Evolutionary conservation across 2,888 invertebrate species (phyloP), one percentile per base, ranked within the genome.

Genomic region (Drosophila ochracea): DNA sequence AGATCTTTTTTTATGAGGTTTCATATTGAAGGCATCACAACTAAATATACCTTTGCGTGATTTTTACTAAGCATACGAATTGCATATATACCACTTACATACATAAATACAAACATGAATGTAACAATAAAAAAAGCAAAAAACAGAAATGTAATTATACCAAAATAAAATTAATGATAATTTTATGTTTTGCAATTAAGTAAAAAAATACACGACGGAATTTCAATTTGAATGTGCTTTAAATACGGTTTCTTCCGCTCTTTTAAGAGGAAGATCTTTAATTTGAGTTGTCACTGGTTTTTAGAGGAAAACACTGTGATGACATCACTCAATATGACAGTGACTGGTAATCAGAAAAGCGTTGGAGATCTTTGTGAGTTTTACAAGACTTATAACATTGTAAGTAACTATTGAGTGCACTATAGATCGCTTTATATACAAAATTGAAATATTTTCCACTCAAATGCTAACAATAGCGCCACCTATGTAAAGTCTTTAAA

Each of bases 181-280:
- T 82, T 87, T 84, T 84, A 89, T 85, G 88, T 84, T 89, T 85
- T 78, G 74, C 86, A 86, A 84, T 86, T 84, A 84, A 84, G 89
- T 82, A 21, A 74, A 77, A 67, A 57, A 37, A 16, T 31, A n/a
- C 16, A 54, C 16, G 52, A 65, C 28, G 62, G 30, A 47, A 41
- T 57, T 58, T 35, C 28, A 21, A 7, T 33, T 68, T n/a, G 31
- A 54, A 52, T 33, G 39, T 1, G 21, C 16, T 33, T 68, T 67
- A 47, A 65, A 43, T n/a, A 30, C n/a, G 31, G 47, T 13, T 30
- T 16, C 9, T 49, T 65, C 62, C 58, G 57, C 7, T 39, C 5
- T n/a, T 7, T 49, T 49, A 4, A 5, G 47, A 47, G 4, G 4
- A 50, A 50, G 25, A 19, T 50, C 19, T 28, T 28, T 0, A 28